A percentile compares a stretch with the other conserved stretches of the same genome.
Conservation (phyloP, 2,888 invertebrate genomes). For the Drosophila prostipennis region DNA sequence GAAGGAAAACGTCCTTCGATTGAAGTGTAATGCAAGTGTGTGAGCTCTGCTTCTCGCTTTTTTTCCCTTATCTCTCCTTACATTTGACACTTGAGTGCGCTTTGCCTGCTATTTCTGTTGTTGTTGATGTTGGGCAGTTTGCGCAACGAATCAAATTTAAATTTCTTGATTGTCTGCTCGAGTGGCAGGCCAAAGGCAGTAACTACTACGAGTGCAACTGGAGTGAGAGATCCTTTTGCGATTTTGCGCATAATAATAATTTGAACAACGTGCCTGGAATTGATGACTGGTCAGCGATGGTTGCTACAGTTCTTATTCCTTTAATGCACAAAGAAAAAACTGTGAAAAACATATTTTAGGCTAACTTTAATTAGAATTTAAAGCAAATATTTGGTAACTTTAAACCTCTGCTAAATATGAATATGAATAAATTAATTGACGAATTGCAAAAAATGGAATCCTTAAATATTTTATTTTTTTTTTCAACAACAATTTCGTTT, state of each 20-base stretch:
- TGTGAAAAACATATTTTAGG: no score
- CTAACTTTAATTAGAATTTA: no score
- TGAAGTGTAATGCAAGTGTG: conserved; percentile 45
- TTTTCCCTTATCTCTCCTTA: conserved; percentile 50
- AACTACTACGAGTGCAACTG: conserved; percentile 36
- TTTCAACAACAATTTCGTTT: no score
- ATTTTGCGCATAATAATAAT: conserved; percentile 83
- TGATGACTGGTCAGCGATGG: conserved; percentile 62
- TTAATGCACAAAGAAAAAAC: conserved; percentile 22
- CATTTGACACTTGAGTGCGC: conserved; percentile 77
- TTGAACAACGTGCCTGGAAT: conserved; percentile 81
- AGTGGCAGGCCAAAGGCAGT: conserved; percentile 69
- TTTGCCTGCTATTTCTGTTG: conserved; percentile 41
- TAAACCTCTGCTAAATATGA: no score
- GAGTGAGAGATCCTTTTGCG: conserved; percentile 72
- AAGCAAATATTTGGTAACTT: no score
- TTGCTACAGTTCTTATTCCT: conserved; percentile 38
- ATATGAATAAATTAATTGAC: no score
- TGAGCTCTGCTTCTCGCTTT: conserved; percentile 3
- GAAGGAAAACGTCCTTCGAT: conserved; percentile 55
- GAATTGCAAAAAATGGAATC: no score
- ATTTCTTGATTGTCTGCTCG: conserved; percentile 79
- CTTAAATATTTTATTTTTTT: no score
- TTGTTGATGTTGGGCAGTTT: conserved; percentile 67
- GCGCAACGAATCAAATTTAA: conserved; percentile 80